Conservation (phyloP, 2,797 vertebrate species). For the Ambastaia sidthimunki region DNA sequence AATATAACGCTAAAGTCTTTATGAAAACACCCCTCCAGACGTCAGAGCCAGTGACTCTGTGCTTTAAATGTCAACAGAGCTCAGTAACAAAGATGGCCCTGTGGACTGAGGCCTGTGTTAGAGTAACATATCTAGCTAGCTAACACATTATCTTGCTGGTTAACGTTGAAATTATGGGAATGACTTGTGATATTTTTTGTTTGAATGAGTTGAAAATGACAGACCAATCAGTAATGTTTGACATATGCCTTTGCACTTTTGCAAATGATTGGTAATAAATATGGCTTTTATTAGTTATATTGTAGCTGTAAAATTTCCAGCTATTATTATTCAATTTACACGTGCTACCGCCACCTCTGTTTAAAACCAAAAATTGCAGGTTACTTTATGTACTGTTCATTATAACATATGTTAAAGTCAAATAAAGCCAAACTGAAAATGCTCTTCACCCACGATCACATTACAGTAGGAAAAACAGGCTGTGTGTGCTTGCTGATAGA, state of each 20-base stretch:
- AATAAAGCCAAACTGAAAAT: not conserved
- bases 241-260: too few species aligned
- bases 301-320: too few species aligned
- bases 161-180: not conserved
- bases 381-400: too few species aligned
- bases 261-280: too few species aligned
- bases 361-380: too few species aligned
- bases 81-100: not conserved
- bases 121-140: too few species aligned
- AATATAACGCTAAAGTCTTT: not conserved
- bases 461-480: slow-evolving; percentile 42
- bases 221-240: too few species aligned
- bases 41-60: not conserved
- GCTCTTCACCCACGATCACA: slow-evolving; percentile 28
- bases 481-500: slow-evolving; percentile 28
- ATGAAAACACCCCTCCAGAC: not conserved
- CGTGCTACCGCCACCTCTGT: too few species aligned
- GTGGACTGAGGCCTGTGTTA: not conserved
- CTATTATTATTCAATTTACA: too few species aligned
- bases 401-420: too few species aligned
- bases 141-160: not conserved
- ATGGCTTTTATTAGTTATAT: too few species aligned
- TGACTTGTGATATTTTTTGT: not conserved
- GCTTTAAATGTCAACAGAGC: not conserved
- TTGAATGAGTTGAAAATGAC: not conserved